Conservation (phyloP, 2,888 invertebrate species). For the Drosophila antonietae region DNA sequence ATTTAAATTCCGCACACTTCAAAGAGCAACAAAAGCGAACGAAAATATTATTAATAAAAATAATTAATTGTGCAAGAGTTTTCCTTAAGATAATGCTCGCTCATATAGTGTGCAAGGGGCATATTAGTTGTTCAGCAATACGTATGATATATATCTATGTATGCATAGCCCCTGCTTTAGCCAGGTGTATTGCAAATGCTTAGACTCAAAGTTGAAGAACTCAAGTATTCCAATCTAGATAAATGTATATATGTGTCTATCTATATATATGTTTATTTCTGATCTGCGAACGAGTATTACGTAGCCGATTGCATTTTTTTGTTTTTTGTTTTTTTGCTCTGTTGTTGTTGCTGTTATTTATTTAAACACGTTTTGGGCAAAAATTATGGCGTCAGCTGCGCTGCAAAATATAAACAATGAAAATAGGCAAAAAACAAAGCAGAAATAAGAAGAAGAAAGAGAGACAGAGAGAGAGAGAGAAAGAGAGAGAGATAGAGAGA, state of each 20-base stretch:
- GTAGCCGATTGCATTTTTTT: constrained; percentile 2
- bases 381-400: constrained; percentile 65
- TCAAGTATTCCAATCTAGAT: neutral
- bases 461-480: constrained; percentile 14
- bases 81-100: neutral
- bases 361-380: constrained; percentile 53
- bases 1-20: neutral
- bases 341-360: constrained; percentile 19
- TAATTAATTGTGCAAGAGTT: neutral
- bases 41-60: neutral
- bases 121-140: neutral
- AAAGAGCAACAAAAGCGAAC: neutral
- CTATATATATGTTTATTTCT: neutral
- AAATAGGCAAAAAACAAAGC: constrained; percentile 11
- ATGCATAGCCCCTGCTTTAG: no score
- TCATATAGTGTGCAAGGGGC: neutral
- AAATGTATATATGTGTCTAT: neutral
- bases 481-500: neutral
- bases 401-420: constrained; percentile 52
- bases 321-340: no score
- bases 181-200: neutral
- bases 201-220: neutral
- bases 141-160: neutral
- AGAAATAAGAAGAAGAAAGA: constrained; percentile 1
- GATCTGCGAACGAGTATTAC: neutral